Conservation (phyloP, 2,888 invertebrate genomes). For the Pegoplata infirma region DNA sequence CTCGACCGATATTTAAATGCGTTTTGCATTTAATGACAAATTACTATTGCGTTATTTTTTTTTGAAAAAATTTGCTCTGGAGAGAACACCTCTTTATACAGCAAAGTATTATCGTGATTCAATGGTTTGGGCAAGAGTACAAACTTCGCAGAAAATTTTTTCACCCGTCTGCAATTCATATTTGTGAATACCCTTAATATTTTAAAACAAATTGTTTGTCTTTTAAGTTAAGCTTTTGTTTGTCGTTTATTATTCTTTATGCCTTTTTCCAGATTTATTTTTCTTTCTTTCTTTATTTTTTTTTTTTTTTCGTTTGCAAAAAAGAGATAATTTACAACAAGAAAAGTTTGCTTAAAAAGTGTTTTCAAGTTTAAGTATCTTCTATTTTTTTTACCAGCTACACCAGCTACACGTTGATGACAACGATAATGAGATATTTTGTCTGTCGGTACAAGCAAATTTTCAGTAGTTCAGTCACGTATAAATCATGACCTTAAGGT, state of each 20-base stretch:
- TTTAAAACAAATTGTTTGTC: background rate
- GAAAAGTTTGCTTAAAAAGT: conserved; percentile 6
- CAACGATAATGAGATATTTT: conserved; percentile 34
- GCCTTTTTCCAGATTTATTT: background rate
- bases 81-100: too few relatives aligned
- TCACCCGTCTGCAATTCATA: too few relatives aligned
- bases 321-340: conserved; percentile 14
- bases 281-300: too few relatives aligned
- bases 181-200: background rate
- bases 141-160: too few relatives aligned
- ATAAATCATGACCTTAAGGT: conserved; percentile 49
- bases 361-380: conserved; percentile 17
- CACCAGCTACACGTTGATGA: conserved; percentile 4
- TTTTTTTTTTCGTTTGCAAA: background rate
- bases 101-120: too few relatives aligned
- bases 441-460: background rate
- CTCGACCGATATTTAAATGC: too few relatives aligned
- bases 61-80: too few relatives aligned
- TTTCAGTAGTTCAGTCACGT: conserved; percentile 43
- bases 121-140: too few relatives aligned
- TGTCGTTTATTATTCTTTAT: background rate
- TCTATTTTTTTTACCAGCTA: background rate
- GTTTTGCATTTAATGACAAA: too few relatives aligned
- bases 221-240: background rate
- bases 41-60: too few relatives aligned